A percentile compares a stretch with the other conserved stretches of the same genome.
Conservation (phyloP, 2,888 invertebrate species). For the Rotaria socialis region DNA sequence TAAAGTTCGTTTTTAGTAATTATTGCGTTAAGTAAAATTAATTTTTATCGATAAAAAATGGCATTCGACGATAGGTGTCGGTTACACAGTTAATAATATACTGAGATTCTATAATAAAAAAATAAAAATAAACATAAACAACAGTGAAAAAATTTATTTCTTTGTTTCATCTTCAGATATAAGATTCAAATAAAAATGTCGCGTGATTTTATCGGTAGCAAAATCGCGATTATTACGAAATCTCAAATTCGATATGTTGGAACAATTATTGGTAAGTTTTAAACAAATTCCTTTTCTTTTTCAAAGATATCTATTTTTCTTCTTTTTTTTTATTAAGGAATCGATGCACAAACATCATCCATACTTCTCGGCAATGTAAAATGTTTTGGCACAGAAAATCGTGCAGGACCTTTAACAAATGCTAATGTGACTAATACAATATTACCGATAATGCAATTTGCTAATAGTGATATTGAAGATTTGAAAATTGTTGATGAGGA, state of each 20-base stretch:
- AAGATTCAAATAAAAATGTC: not conserved
- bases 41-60: not conserved
- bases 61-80: not conserved
- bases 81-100: not conserved
- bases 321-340: not conserved
- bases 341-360: constrained; percentile 4
- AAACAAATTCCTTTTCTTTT: not conserved
- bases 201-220: constrained; percentile 11
- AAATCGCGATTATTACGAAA: constrained; percentile 1
- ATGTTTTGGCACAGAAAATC: constrained; percentile 5
- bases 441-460: not conserved
- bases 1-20: not conserved
- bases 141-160: not conserved
- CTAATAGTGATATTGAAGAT: constrained; percentile 29
- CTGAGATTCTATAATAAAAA: not conserved
- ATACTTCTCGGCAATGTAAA: not conserved
- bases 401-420: not conserved
- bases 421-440: not conserved
- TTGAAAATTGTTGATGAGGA: constrained; percentile 11
- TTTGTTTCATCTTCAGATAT: not conserved
- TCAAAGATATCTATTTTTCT: not conserved
- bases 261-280: constrained; percentile 7
- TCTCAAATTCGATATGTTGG: constrained; percentile 10
- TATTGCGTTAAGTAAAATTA: not conserved
- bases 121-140: not conserved